A percentile compares a stretch with the other conserved stretches of the same genome.
These are phyloP conservation scores for Oscarella lobularis DNA, from an alignment of 37 sponge, comb jelly and placozoan genomes.

Conservation along the genomic window DNA sequence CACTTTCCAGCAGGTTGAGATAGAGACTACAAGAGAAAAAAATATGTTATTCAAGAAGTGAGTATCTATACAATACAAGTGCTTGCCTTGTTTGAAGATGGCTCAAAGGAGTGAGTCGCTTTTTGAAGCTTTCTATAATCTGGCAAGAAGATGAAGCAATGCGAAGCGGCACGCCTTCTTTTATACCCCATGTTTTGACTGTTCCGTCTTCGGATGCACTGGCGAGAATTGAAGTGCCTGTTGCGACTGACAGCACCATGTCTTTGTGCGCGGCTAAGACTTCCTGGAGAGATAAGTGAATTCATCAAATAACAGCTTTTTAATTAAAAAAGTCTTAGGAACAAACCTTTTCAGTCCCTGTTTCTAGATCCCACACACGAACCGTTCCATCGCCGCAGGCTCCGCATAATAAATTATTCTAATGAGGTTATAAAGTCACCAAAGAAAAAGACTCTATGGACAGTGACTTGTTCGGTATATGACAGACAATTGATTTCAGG, in stretches of 20 bases:
- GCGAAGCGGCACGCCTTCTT: background rate
- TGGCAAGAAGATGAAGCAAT: background rate
- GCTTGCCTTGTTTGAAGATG: background rate
- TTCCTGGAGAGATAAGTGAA: too few species aligned
- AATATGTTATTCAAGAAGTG: background rate
- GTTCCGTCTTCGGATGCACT: background rate
- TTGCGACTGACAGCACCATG: background rate
- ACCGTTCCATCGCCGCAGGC: too few species aligned
- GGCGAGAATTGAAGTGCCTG: background rate
- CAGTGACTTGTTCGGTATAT: too few species aligned
- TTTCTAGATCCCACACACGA: too few species aligned
- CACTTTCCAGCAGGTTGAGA: background rate
- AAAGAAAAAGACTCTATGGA: too few species aligned
- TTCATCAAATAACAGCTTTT: too few species aligned
- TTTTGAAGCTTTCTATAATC: background rate
- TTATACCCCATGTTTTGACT: background rate
- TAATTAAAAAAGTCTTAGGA: too few species aligned
- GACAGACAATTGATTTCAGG: too few species aligned
- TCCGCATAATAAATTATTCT: too few species aligned
- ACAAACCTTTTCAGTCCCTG: too few species aligned
- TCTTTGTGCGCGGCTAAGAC: background rate
- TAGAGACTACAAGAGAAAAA: background rate
- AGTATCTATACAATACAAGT: background rate
- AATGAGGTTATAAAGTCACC: too few species aligned
- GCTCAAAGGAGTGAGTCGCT: background rate